These are phyloP conservation scores for Trichomalopsis sarcophagae DNA, from an alignment of 1,140 invertebrate species.

Conservation along the genomic window DNA sequence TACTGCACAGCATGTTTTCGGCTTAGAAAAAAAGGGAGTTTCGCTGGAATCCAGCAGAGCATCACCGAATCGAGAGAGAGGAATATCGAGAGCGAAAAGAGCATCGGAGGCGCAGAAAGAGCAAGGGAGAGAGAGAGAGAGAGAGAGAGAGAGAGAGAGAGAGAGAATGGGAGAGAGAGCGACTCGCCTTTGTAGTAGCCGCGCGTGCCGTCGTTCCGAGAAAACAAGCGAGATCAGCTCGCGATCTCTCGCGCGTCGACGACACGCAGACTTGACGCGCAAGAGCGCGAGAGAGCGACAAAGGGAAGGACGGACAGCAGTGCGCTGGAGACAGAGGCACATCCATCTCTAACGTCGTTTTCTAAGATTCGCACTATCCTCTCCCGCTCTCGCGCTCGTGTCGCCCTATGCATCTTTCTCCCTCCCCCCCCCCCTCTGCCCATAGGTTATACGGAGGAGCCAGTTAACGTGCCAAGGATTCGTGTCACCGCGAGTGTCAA, in stretches of 20 bases:
- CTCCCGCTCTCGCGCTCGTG: constrained; percentile 12
- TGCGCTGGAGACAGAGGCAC: constrained; percentile 10
- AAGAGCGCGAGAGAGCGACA: constrained; percentile 6
- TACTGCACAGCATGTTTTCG: neutral
- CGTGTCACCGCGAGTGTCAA: constrained; percentile 54
- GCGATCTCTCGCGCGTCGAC: constrained; percentile 54
- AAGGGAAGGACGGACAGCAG: neutral
- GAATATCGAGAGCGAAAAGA: constrained; percentile 63
- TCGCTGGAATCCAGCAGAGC: constrained; percentile 22
- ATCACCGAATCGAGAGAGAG: constrained; percentile 51
- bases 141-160: neutral
- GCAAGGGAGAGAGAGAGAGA: neutral
- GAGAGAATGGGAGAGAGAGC: neutral
- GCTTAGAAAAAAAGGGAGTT: neutral
- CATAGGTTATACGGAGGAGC: neutral
- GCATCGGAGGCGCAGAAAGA: neutral
- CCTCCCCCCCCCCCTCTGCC: constrained; percentile 34
- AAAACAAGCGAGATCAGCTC: constrained; percentile 60
- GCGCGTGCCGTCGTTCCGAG: constrained; percentile 60
- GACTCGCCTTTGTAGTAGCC: constrained; percentile 61
- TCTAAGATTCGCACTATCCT: constrained; percentile 62
- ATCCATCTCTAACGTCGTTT: constrained; percentile 59
- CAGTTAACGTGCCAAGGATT: constrained; percentile 46
- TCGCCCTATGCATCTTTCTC: constrained; percentile 15
- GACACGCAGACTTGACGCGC: constrained; percentile 22